Evolutionary conservation across 1,140 invertebrate species (phyloP), one percentile per base, ranked within the genome.

Genomic region (Bombus ignitus): DNA sequence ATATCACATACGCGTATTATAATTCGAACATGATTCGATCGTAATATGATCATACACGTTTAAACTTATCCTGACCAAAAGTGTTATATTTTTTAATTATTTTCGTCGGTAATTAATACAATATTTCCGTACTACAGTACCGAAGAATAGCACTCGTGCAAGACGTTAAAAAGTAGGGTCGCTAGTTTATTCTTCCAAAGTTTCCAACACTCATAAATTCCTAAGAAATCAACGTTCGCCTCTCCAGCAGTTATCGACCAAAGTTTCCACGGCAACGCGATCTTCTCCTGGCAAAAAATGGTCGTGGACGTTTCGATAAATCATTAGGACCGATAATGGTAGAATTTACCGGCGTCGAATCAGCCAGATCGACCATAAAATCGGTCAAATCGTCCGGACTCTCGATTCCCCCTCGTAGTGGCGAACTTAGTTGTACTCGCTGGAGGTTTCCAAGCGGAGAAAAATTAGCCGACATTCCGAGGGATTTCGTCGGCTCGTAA

Each of bases 401-500:
- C 47, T 83, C 22, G 22, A 12, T 44, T 37, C n/a, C 13, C 39
- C 6, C 22, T n/a, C 72, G n/a, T 10, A 35, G 4, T 6, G 4
- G 25, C 13, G 37, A 28, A 25, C 12, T 71, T 28, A 22, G 22
- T 3, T 12, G 12, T 18, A 8, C 39, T 32, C 4, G 42, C 8
- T 9, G 28, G 4, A 37, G 37, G 28, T 42, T 25, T 18, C 37
- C 70, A 13, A 39, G n/a, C 15, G 8, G 42, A 18, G 25, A 37
- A 74, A 88, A 80, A 76, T 80, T 81, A 32, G 39, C 65, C 81
- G 78, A 18, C 71, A 81, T 89, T 87, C 57, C 44, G 35, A 78
- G 75, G 88, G 86, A 85, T 90, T 88, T 90, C 59, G 89, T 57
- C 66, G 66, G 76, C 83, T 83, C 88, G 88, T 90, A 90, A 90